Base-by-base conservation (phyloP, 2,797 vertebrate genomes). In the Scarus forsteni region DNA sequence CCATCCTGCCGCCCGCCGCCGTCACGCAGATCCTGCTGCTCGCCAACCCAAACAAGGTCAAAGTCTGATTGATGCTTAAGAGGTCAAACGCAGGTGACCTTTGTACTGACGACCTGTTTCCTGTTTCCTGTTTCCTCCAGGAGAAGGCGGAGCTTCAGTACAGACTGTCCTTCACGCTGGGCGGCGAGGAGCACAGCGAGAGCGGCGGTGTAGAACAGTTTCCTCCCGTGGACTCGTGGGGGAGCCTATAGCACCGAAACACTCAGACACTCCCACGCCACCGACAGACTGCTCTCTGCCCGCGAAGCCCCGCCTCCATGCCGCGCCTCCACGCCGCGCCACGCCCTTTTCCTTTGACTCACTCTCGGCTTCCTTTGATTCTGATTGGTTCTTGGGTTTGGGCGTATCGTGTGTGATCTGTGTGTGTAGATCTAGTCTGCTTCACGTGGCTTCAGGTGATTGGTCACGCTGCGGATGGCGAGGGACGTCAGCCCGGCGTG, bases 1-100 rank as follows among this genome's bases (percentile, higher is more conserved):
- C 98, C 69, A 94, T 99, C 8, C 90, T 98, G 62, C 96, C 97
- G 70, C 98, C 98, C 16, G 96, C 97, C 53, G 97, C 98, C n/a
- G 93, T 99, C 92, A 99, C 98, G 60, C 98, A 99, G 89, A 95
- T 99, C 85, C 91, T 99, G 88, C 95, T 99, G 79, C 95, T 99
- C 0, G 97, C 97, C 63, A 99, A 99, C 90, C 98, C 97, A 59
- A 95, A 96, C 92, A 98, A 97, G 96, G 98, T 99, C 72, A 27
- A 2, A 34, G 44, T 38, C 0, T 4, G 39, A 57, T 34, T 9
- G 11, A 42, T 27, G 27, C 27, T 27, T 27, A 2, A 27, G 27
- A 39, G 40, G 3, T 10, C 8, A 43, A 43, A 3, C 40, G 10
- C 9, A 10, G 10, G 27, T 27, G 27, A 27, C 27, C 40, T 12